phyloP scores from a whole-genome alignment of 2,113 vertebrate species.

The Lucifuga dentata region DNA sequence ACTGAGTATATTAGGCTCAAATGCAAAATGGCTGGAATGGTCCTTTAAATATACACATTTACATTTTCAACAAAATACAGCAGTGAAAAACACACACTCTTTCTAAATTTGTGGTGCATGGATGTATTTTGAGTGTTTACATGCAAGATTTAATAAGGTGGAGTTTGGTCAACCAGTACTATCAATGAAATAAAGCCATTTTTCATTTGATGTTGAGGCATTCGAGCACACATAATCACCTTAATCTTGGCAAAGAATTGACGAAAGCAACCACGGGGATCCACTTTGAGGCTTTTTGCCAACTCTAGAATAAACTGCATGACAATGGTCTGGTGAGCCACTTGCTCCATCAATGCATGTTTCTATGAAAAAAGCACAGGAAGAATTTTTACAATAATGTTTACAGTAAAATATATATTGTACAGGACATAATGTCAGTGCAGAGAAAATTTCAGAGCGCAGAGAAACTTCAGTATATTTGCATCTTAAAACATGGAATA shows the following conservation, averaged over 20 bases:
- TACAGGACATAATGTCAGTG: neutral
- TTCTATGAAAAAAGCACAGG: slow-evolving; percentile 84
- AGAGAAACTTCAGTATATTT: neutral
- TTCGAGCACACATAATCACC: slow-evolving; percentile 59
- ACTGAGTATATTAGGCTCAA: no score
- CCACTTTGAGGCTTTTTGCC: slow-evolving; percentile 93
- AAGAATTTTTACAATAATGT: neutral
- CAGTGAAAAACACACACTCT: no score
- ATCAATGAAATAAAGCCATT: no score
- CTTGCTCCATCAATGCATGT: slow-evolving; percentile 93
- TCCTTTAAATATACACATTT: no score
- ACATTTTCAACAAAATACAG: no score
- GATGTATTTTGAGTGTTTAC: no score
- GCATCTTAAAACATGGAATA: neutral
- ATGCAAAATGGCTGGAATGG: no score
- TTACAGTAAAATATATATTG: neutral
- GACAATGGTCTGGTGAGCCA: slow-evolving; percentile 96
- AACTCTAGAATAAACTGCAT: slow-evolving; percentile 97
- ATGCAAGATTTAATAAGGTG: no score
- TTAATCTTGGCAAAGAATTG: slow-evolving; percentile 97
- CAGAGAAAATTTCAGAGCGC: neutral
- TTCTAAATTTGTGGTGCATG: no score
- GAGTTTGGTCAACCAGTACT: no score
- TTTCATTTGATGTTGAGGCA: neutral
- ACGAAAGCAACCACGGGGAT: slow-evolving; percentile 92